These are phyloP conservation scores for Neoitamus cyanurus DNA, from an alignment of 2,888 invertebrate species.

Conservation along the genomic window DNA sequence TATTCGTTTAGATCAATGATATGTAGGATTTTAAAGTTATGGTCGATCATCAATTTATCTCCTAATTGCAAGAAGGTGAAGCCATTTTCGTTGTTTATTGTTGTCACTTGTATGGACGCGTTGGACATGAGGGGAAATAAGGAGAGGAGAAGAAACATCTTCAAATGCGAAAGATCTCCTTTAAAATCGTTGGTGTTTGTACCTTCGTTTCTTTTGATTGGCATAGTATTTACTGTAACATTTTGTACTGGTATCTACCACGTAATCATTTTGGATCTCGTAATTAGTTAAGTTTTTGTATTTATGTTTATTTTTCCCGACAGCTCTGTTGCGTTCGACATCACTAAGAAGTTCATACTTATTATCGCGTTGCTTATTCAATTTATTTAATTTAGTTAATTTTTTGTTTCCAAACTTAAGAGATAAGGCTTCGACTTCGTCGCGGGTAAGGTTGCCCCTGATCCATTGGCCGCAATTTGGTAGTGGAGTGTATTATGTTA, in stretches of 20 bases:
- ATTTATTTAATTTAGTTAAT: slow-evolving; percentile 1
- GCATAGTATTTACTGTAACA: background rate
- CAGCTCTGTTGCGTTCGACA: background rate
- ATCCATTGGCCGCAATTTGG: background rate
- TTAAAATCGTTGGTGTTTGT: background rate
- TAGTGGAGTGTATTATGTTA: slow-evolving; percentile 4
- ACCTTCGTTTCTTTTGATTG: background rate
- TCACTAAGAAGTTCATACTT: background rate
- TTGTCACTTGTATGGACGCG: background rate
- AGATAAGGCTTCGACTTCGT: background rate
- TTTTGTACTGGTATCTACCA: background rate
- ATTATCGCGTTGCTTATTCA: background rate
- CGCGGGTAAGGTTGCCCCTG: too few relatives aligned
- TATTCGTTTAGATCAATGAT: too few relatives aligned
- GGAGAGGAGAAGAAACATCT: background rate
- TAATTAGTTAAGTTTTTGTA: slow-evolving; percentile 10
- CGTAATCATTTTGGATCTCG: background rate
- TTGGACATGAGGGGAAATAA: background rate
- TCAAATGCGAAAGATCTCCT: background rate
- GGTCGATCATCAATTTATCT: too few relatives aligned
- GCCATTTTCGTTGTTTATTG: background rate
- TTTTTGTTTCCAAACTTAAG: background rate
- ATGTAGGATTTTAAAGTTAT: too few relatives aligned
- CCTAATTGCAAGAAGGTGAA: too few relatives aligned
- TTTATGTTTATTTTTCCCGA: background rate